Evolutionary conservation across 2,888 invertebrate species (phyloP), one percentile per base, ranked within the genome.

Genomic region (Charanyca ferruginea): DNA sequence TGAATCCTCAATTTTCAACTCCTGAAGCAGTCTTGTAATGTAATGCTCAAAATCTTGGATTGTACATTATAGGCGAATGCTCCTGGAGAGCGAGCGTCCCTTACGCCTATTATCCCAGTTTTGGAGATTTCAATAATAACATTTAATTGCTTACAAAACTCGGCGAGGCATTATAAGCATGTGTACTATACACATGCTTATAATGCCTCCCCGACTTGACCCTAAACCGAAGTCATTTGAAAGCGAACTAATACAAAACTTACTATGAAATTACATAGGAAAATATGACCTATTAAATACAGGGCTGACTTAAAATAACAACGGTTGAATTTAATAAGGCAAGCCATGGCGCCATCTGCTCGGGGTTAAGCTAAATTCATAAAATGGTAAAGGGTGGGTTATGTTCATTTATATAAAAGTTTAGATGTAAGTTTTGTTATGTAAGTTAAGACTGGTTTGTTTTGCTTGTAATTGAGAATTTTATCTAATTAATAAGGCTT

Each of bases 301-400:
- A 66, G 68, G 70, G 73, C 66, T 54, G 72, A 81, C 69, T 82
- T 83, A 73, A 81, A 81, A 74, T 73, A 77, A 73, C 75, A 81
- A 81, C 76, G 80, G 80, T 72, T 65, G 72, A 73, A 78, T 85
- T 85, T 85, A 86, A 85, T 85, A 85, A 85, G 79, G 77, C 71
- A 52, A 48, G 66, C 72, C 77, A 51, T 80, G 59, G 81, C 67
- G 77, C 75, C 86, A 86, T 78, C 84, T 85, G 86, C 55, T 44
- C 16, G 52, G 68, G 79, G 72, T 67, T 77, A 60, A 51, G 65
- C 64, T 69, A 66, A 73, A 83, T 80, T 83, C 79, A 76, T 80
- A 80, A 81, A 81, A 81, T 48, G 66, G 47, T 45, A 62, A 64
- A 69, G 73, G 80, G 68, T 62, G 47, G 67, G 69, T 53, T n/a